Base-by-base conservation (phyloP, 2,797 vertebrate genomes). In the Peromyscus aztecus region DNA sequence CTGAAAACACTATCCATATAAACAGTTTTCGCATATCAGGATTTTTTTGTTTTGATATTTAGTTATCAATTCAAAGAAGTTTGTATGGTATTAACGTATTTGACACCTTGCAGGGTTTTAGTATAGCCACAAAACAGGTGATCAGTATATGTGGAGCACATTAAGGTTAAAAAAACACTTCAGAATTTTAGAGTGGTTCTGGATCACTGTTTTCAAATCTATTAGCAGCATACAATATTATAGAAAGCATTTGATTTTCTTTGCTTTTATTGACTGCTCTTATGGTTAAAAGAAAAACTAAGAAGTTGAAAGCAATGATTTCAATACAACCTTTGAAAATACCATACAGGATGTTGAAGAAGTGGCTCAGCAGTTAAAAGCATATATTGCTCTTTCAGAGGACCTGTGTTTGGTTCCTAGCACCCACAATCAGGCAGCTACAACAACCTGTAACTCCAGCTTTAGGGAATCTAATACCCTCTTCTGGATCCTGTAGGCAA, bases 41-140 rank as follows among this genome's bases (percentile, higher is more conserved):
- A 73, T 91, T n/a, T 87, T 96, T 96, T 57, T 59, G 31, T 65
- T 93, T 96, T 82, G 88, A 89, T 96, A 83, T 85, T 89, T 90
- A 94, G 43, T 55, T 52, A 86, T 43, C 76, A 82, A 88, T 93
- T 93, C 78, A 57, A 96, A 92, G 81, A 71, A 94, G 55, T 46
- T 85, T 93, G 29, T 43, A 89, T 78, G 76, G 1, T n/a, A 9
- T 29, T 89, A 67, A n/a, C 24, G 40, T 49, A 88, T 94, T 93
- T 94, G 46, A 65, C 85, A 76, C 61, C 29, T 63, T 29, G 10
- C 23, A 95, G 88, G 63, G 92, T 46, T 10, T 78, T 55, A 95
- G 24, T 16, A 46, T 73, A 65, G n/a, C 91, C 65, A 75, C 16
- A 67, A 83, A 94, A 34, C 4, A 71, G 57, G 34, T 67, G 46